Conservation (phyloP, 2,113 vertebrate species). For the Enhydra lutris region DNA sequence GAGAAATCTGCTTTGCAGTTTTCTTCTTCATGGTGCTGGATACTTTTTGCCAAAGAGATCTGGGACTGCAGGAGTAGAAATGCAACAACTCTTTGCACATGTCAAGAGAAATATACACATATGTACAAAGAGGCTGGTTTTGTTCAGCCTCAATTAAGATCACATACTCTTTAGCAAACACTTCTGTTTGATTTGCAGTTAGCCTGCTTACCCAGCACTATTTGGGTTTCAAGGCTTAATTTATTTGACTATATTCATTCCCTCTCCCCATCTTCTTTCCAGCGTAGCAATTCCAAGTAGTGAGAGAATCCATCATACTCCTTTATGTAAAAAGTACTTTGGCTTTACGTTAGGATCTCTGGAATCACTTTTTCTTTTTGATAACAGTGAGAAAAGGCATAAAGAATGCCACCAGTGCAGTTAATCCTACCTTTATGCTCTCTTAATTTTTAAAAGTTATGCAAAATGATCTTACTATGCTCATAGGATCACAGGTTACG, state of each 20-base stretch:
- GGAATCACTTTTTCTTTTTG: conserved; percentile 46
- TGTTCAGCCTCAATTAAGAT: conserved; percentile 24
- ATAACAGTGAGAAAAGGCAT: background rate
- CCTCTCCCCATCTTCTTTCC: conserved; percentile 36
- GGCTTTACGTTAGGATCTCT: background rate
- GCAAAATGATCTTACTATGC: background rate
- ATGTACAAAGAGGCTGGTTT: conserved; percentile 45
- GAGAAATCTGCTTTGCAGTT: background rate
- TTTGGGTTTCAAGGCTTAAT: conserved; percentile 66
- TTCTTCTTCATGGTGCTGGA: background rate
- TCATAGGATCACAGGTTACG: background rate
- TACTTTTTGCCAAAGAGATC: conserved; percentile 5
- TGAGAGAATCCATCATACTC: conserved; percentile 28
- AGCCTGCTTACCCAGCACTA: conserved; percentile 58
- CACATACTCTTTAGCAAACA: conserved; percentile 57
- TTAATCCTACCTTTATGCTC: conserved; percentile 1
- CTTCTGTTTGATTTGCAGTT: conserved; percentile 62
- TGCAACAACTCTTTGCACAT: background rate
- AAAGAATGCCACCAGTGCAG: background rate
- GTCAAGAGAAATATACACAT: conserved; percentile 59
- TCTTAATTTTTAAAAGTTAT: background rate
- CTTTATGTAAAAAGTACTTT: conserved; percentile 24
- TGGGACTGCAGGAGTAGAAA: background rate
- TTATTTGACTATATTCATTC: conserved; percentile 64
- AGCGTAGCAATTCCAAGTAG: conserved; percentile 45